A percentile compares a stretch with the other conserved stretches of the same genome.
These are phyloP conservation scores for Neosilurus hyrtlii DNA, from an alignment of 2,797 vertebrate species.

Conservation along the genomic window DNA sequence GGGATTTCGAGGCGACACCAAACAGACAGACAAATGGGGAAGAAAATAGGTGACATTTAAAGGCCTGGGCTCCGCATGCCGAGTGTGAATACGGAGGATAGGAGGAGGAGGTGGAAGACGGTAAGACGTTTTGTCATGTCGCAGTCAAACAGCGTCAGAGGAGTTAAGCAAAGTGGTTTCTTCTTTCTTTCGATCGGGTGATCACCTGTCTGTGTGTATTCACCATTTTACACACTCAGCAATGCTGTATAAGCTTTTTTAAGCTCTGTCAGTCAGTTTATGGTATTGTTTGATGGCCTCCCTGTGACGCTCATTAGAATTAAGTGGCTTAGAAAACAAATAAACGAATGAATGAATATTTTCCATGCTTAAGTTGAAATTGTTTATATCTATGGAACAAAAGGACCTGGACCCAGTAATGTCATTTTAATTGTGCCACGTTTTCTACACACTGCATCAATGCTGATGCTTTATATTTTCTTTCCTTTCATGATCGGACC, in stretches of 20 bases:
- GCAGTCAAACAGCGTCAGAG: constrained; percentile 20
- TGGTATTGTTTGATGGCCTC: not conserved
- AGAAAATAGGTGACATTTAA: constrained; percentile 57
- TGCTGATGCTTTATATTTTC: not conserved
- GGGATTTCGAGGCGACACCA: constrained; percentile 41
- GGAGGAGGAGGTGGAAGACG: constrained; percentile 48
- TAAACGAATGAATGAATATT: no score
- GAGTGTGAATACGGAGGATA: constrained; percentile 48
- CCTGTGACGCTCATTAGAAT: no score
- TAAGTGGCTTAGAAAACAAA: no score
- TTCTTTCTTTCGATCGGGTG: constrained; percentile 35
- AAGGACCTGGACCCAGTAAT: no score
- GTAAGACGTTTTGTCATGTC: constrained; percentile 27
- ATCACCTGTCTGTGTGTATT: constrained; percentile 39
- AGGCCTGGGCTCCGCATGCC: constrained; percentile 39
- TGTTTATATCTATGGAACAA: no score
- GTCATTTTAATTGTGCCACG: no score
- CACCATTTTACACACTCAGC: not conserved
- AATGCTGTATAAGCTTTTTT: not conserved
- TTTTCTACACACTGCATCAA: not conserved
- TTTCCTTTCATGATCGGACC: constrained; percentile 63
- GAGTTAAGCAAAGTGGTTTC: constrained; percentile 18
- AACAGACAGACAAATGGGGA: constrained; percentile 48
- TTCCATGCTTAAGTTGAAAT: no score
- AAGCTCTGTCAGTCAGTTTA: not conserved